A percentile compares a stretch with the other conserved stretches of the same genome.
phyloP scores from a whole-genome alignment of 2,888 invertebrate genomes.

The Sinohyriopsis cumingii region DNA sequence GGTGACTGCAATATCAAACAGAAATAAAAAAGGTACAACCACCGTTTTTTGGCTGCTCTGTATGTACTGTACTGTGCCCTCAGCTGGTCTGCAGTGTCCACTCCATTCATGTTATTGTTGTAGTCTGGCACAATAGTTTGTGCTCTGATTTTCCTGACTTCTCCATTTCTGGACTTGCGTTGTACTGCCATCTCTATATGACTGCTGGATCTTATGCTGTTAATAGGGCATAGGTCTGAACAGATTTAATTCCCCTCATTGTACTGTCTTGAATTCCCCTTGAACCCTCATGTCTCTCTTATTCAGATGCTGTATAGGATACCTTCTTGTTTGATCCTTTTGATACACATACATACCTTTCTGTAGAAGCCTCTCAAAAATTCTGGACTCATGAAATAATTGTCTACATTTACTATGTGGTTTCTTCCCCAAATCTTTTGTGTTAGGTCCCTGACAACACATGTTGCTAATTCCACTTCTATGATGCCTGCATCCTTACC shows the following conservation, averaged over 20 bases:
- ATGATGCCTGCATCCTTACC: slow-evolving; percentile 6
- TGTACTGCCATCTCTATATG: too few relatives aligned
- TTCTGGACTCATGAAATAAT: slow-evolving; percentile 19
- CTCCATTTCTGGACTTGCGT: too few relatives aligned
- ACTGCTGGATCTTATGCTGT: too few relatives aligned
- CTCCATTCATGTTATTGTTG: too few relatives aligned
- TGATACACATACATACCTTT: slow-evolving; percentile 9
- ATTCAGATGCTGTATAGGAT: background rate
- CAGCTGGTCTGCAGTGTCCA: too few relatives aligned
- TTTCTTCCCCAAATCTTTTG: slow-evolving; percentile 5
- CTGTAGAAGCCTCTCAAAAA: background rate
- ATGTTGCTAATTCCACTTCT: slow-evolving; percentile 10
- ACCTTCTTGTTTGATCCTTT: slow-evolving; percentile 10
- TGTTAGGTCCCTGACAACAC: slow-evolving; percentile 16
- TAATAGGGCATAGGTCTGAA: background rate
- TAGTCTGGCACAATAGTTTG: too few relatives aligned
- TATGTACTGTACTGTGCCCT: too few relatives aligned
- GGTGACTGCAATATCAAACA: too few relatives aligned
- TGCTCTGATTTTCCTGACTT: too few relatives aligned
- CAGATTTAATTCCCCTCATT: background rate
- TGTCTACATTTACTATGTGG: slow-evolving; percentile 22
- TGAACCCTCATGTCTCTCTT: background rate
- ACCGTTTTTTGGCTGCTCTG: too few relatives aligned
- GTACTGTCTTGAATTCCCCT: slow-evolving; percentile 1
- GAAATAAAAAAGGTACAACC: too few relatives aligned